These are phyloP conservation scores for Vulpes lagopus DNA, from an alignment of 2,113 vertebrate species.

Conservation along the genomic window DNA sequence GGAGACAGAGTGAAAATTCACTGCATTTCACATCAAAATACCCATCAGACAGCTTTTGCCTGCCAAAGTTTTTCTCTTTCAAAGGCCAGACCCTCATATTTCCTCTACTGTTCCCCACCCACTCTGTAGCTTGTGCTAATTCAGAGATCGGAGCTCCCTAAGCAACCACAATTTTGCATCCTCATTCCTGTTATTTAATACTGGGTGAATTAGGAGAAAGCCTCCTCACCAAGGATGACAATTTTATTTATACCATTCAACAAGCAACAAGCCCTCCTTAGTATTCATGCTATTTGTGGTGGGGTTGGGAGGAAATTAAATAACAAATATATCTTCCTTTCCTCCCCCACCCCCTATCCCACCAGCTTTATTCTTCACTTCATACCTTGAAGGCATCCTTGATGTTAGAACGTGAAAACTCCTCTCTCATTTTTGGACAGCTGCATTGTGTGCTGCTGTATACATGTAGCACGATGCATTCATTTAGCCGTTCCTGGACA, in stretches of 20 bases:
- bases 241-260: background rate
- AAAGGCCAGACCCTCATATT: background rate
- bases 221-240: background rate
- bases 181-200: background rate
- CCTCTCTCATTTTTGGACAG: background rate
- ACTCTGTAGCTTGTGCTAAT: background rate
- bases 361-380: background rate
- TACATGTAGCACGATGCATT: background rate
- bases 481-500: background rate
- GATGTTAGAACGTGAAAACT: background rate
- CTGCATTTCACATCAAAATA: background rate
- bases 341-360: background rate
- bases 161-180: background rate
- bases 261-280: background rate
- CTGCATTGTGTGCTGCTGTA: background rate
- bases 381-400: background rate
- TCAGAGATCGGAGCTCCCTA: background rate
- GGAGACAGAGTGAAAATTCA: background rate
- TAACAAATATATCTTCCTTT: background rate
- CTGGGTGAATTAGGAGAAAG: slow-evolving; percentile 19
- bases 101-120: too few relatives aligned
- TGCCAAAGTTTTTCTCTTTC: background rate
- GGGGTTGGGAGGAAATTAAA: slow-evolving; percentile 7
- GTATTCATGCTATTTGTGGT: background rate
- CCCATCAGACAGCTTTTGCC: background rate